Evolutionary conservation across 2,113 vertebrate species (phyloP), one percentile per base, ranked within the genome.

Genomic region (Geococcyx californianus): DNA sequence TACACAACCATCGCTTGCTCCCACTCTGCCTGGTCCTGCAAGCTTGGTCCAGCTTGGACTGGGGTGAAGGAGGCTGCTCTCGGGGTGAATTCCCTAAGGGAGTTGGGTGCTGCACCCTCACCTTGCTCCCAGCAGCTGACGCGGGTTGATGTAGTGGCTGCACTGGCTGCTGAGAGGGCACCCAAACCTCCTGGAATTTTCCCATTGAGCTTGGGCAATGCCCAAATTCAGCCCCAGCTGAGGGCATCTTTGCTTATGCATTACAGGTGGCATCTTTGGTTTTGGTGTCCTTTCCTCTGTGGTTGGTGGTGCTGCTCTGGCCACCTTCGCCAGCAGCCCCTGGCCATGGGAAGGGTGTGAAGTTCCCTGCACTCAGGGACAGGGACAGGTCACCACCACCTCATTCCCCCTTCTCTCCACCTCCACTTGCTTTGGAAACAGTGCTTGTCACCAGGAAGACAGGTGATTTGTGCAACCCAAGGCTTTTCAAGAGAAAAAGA

Each of bases 1-100:
- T 59, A 47, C 1, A 0, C 0, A 0, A 91, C 66, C 87, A 56
- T 59, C 33, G 0, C 66, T 38, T 8, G 45, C 23, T 84, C 14
- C 38, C 0, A 11, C 23, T 38, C 51, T 38, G 42, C 16, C 1
- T 2, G 16, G 26, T 14, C 23, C 62, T 47, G 42, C 74, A 38
- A 9, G 29, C 21, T 11, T 10, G 42, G 31, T 26, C 40, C 73
- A 13, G 54, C 72, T 42, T 8, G 59, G 75, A 12, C 28, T 0
- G 3, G 23, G n/a, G 15, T 20, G 28, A 38, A 42, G 21, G 0
- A 3, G 49, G 60, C 45, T 9, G 56, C 23, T 83, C 40, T 40
- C 3, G 0, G 25, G 15, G 21, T 18, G 78, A 82, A 62, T 84
- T 9, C 59, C 42, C 34, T 14, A 11, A 26, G 21, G 33, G 10